Base-by-base conservation (phyloP, 2,113 vertebrate species). In the Motacilla alba region DNA sequence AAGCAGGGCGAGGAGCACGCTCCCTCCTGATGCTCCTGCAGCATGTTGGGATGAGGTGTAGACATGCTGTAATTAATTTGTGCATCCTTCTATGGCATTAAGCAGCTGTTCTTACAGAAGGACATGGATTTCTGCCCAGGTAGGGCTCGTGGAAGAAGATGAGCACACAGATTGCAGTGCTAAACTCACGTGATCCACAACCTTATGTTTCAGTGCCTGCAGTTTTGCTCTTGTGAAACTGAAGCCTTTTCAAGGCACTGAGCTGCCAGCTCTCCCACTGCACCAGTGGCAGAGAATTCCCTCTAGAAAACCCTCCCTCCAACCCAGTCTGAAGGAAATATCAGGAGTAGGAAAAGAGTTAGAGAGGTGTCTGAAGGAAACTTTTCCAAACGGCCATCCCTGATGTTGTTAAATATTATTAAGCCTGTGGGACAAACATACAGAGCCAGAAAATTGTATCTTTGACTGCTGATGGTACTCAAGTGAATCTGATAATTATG, bases 111-210 rank as follows among this genome's bases (percentile, higher is more conserved):
- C 7, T 90, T 95, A 49, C 92, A 96, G 93, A 94, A 96, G 93
- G 92, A 88, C 75, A 4, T 95, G 96, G 96, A 94, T 94, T 93
- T 30, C 88, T 97, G 90, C 96, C 94, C 95, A 96, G 95, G 96
- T 95, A 93, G 93, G 6, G 55, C 84, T 92, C 33, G 8, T 88
- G 82, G 64, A 37, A 41, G 79, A 4, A n/a, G 92, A 83, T 3
- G 82, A 86, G 85, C 72, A 59, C 85, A 64, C 79, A 96, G 96
- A 92, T 67, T 94, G 95, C 0, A 0, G 78, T 11, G 52, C 72
- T 60, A 18, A 91, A 73, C 89, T 94, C 87, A 46, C 21, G 46
- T 74, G 91, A 78, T 83, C 14, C 2, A 1, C 79, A 93, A 31
- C 85, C 93, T 94, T 83, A 41, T 93, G 93, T 83, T 90, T 52